These are phyloP conservation scores for Anastrepha obliqua DNA, from an alignment of 1,140 invertebrate genomes.

Conservation along the genomic window DNA sequence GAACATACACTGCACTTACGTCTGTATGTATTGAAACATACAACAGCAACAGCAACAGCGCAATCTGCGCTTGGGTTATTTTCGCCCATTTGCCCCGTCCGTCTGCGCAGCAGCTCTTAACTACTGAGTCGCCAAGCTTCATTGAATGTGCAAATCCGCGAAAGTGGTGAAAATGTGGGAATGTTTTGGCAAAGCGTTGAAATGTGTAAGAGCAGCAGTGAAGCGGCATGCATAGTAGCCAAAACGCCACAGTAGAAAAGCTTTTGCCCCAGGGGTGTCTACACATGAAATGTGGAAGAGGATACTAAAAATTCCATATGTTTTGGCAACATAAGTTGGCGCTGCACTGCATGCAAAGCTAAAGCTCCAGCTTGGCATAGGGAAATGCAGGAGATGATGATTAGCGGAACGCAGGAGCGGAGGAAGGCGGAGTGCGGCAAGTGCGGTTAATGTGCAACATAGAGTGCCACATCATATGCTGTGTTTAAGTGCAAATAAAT, in stretches of 20 bases:
- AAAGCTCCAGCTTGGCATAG: neutral
- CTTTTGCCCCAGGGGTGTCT: neutral
- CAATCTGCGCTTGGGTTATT: neutral
- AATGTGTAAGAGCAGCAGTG: constrained; percentile 23
- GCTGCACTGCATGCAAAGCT: neutral
- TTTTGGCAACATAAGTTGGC: constrained; percentile 40
- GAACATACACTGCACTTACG: neutral
- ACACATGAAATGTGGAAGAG: neutral
- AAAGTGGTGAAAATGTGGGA: constrained; percentile 54
- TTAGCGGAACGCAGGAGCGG: neutral
- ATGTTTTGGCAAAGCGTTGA: constrained; percentile 49
- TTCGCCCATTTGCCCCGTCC: too few relatives aligned
- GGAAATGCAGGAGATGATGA: neutral
- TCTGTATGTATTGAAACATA: neutral
- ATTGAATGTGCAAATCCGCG: constrained; percentile 58
- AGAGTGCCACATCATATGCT: constrained; percentile 3
- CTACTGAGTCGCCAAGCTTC: constrained; percentile 53
- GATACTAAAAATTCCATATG: constrained; percentile 5
- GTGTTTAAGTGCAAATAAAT: neutral
- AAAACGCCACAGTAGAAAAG: neutral
- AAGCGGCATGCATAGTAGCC: neutral
- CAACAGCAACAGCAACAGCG: neutral
- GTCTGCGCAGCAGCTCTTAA: neutral
- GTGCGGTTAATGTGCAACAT: constrained; percentile 25
- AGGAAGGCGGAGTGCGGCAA: neutral